These are phyloP conservation scores for Eristalinus sepulchralis DNA, from an alignment of 2,888 invertebrate genomes.

Conservation along the genomic window DNA sequence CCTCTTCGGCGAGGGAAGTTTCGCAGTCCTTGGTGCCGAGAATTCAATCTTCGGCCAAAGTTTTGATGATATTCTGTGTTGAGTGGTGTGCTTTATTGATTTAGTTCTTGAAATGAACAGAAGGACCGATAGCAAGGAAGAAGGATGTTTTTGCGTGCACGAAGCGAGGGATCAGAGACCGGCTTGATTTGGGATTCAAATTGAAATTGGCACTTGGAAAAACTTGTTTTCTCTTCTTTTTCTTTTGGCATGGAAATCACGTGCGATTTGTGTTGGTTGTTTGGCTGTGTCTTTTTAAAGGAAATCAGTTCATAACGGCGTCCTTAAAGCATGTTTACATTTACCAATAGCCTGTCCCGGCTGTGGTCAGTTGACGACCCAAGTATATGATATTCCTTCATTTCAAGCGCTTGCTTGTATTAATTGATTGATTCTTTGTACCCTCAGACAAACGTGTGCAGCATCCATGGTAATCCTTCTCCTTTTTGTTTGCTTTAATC, in stretches of 20 bases:
- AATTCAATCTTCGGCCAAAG: conserved; percentile 32
- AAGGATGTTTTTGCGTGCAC: neutral
- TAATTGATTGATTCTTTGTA: neutral
- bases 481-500: neutral
- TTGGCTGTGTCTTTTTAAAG: neutral
- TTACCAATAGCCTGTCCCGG: neutral
- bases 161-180: neutral
- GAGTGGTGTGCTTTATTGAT: conserved; percentile 51
- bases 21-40: neutral
- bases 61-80: conserved; percentile 45
- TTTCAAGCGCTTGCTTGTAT: neutral
- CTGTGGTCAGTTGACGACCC: neutral
- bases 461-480: neutral
- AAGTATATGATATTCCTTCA: neutral
- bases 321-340: neutral
- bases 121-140: neutral
- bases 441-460: neutral
- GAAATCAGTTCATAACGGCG: too few species aligned
- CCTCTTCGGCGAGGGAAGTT: neutral
- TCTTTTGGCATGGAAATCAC: neutral
- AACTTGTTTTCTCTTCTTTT: neutral
- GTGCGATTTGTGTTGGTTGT: neutral
- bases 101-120: conserved; percentile 36
- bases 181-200: neutral
- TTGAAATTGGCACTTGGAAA: neutral